These are phyloP conservation scores for Chalcosyrphus nemorum DNA, from an alignment of 2,888 invertebrate genomes.

Conservation along the genomic window DNA sequence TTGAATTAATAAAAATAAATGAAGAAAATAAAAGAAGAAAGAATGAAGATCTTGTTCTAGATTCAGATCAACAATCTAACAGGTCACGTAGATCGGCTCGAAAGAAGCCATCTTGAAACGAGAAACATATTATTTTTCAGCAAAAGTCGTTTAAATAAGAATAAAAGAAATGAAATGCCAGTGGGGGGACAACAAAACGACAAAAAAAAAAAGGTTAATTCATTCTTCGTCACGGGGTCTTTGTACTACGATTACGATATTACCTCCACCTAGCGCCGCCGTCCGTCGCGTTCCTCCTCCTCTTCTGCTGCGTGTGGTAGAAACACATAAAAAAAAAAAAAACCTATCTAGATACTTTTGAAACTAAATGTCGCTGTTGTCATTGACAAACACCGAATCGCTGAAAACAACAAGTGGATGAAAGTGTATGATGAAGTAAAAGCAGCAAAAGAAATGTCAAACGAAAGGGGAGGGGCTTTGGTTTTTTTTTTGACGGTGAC, in stretches of 20 bases:
- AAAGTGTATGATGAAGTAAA: not conserved
- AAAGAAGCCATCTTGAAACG: not conserved
- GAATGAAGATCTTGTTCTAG: not conserved
- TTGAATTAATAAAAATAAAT: not conserved
- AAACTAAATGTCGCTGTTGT: conserved; percentile 2
- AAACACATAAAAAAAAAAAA: not conserved
- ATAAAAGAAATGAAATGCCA: conserved; percentile 5
- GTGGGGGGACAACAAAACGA: no score
- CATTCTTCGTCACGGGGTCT: conserved; percentile 42
- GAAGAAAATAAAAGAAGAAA: no score
- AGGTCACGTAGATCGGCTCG: not conserved
- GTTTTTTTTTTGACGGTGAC: not conserved
- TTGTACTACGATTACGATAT: conserved; percentile 40
- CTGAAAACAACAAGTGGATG: conserved; percentile 36
- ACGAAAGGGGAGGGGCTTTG: conserved; percentile 17
- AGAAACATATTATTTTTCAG: conserved; percentile 9
- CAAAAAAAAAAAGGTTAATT: conserved; percentile 37
- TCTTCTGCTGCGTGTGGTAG: not conserved
- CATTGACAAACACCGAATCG: not conserved
- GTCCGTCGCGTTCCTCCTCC: conserved; percentile 1
- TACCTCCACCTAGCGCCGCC: not conserved
- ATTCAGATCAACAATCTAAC: not conserved
- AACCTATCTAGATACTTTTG: not conserved
- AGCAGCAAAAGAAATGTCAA: conserved; percentile 27
- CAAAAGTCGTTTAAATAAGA: conserved; percentile 4